Percentiles rank a stretch among this genome's conserved stretches.
Evolutionary conservation across 2,113 vertebrate genomes (phyloP).

Genomic region (Lophotis ruficrista): DNA sequence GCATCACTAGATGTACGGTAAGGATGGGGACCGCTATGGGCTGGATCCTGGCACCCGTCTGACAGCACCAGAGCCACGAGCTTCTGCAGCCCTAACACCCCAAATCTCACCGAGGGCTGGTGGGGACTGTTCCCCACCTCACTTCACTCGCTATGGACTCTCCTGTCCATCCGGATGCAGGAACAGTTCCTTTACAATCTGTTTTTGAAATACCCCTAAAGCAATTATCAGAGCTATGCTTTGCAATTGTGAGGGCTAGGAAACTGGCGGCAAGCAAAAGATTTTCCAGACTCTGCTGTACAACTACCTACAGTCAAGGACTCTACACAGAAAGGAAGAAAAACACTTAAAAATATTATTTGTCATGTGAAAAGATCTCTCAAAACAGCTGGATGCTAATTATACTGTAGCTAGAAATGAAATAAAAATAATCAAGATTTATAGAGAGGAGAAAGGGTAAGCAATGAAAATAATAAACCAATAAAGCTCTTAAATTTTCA

Average conservation of each 20-base stretch:
- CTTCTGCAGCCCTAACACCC: neutral
- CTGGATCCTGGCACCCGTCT: neutral
- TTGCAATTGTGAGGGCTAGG: neutral
- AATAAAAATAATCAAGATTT: neutral
- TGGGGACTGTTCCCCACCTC: neutral
- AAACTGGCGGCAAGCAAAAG: neutral
- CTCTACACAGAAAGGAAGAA: neutral
- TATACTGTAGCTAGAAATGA: neutral
- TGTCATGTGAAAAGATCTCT: conserved; percentile 3
- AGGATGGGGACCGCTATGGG: neutral
- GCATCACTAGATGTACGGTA: neutral
- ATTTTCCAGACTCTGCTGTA: neutral
- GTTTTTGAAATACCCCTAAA: neutral
- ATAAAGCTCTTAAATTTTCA: neutral
- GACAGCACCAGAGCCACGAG: neutral
- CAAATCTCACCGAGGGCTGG: neutral
- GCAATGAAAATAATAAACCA: conserved; percentile 18
- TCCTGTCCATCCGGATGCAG: accelerated
- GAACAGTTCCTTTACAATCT: neutral
- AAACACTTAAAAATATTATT: neutral
- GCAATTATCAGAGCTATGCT: neutral
- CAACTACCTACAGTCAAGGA: neutral
- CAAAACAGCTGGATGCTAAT: conserved; percentile 6
- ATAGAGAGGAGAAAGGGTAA: neutral
- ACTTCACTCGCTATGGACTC: neutral